phyloP scores from a whole-genome alignment of 2,888 invertebrate genomes.

The Uloborus plumipes region DNA sequence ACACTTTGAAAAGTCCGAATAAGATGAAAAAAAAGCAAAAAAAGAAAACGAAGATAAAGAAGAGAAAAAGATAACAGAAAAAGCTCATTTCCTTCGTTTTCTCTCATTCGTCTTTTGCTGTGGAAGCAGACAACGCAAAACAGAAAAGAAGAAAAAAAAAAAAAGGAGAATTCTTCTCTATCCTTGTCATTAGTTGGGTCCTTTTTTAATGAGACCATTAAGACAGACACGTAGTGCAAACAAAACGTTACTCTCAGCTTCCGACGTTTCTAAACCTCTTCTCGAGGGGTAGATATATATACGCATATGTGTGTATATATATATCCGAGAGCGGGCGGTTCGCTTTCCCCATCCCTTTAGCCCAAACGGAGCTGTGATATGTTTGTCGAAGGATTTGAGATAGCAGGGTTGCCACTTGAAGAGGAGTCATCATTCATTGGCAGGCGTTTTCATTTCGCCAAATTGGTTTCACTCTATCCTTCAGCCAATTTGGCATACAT shows the following conservation, averaged over 20 bases:
- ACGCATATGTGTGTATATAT: too few species aligned
- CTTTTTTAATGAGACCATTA: conserved; percentile 63
- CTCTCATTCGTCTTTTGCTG: conserved; percentile 40
- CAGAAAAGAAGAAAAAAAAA: conserved; percentile 9
- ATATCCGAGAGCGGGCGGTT: too few species aligned
- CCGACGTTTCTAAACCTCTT: conserved; percentile 37
- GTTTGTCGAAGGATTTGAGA: conserved; percentile 57
- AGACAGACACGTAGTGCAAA: conserved; percentile 60
- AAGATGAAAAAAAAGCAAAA: conserved; percentile 5
- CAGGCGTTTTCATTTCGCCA: neutral
- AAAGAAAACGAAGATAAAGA: conserved; percentile 21
- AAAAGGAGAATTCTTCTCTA: conserved; percentile 30
- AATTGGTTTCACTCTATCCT: neutral
- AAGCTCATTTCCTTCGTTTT: conserved; percentile 55
- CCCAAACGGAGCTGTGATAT: conserved; percentile 45
- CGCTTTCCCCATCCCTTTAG: conserved; percentile 10
- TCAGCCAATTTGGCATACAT: neutral
- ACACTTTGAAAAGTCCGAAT: conserved; percentile 35
- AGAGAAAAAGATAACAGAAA: conserved; percentile 4
- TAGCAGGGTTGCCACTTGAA: conserved; percentile 26
- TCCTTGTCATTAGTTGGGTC: conserved; percentile 60
- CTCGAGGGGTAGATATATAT: too few species aligned
- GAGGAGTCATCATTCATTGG: neutral
- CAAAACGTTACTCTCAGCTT: conserved; percentile 48
- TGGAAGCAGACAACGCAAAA: conserved; percentile 18